Conservation (phyloP, 2,797 vertebrate genomes). For the Sebastes elongatus region DNA sequence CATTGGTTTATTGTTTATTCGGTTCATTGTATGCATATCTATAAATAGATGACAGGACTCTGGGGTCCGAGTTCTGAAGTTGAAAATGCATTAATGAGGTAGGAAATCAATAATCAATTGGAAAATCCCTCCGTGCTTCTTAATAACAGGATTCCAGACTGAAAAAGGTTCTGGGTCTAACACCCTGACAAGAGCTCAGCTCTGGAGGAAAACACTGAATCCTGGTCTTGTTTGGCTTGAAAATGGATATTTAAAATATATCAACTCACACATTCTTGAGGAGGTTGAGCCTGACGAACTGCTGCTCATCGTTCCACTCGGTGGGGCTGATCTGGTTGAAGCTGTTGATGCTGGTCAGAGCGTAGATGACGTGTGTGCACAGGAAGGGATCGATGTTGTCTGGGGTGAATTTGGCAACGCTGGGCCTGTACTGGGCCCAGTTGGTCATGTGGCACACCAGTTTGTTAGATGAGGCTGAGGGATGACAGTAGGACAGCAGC, state of each 20-base stretch:
- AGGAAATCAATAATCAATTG: not conserved
- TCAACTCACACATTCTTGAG: conserved; percentile 83
- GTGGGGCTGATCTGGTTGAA: conserved; percentile 76
- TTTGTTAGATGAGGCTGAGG: conserved; percentile 80
- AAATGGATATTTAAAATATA: not conserved
- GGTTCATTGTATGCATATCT: not conserved
- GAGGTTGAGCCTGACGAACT: conserved; percentile 76
- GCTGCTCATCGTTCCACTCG: conserved; percentile 85
- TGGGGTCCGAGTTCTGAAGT: too few relatives aligned
- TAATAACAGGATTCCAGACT: not conserved
- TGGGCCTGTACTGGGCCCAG: conserved; percentile 90
- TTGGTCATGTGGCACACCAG: conserved; percentile 90
- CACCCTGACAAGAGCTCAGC: not conserved
- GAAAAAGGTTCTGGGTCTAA: not conserved
- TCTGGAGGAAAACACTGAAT: not conserved
- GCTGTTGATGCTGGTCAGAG: conserved; percentile 84
- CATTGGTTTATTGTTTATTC: not conserved
- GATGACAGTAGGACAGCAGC: not conserved
- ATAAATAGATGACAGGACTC: too few relatives aligned
- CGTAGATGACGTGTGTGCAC: conserved; percentile 88
- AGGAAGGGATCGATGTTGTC: conserved; percentile 85
- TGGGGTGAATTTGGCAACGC: conserved; percentile 77
- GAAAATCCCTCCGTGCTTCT: not conserved
- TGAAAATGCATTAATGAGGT: not conserved
- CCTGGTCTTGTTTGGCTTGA: not conserved